Percentiles rank a stretch among this genome's conserved stretches.
phyloP scores from a whole-genome alignment of 2,797 vertebrate genomes.

The Eurystomus glaucurus region DNA sequence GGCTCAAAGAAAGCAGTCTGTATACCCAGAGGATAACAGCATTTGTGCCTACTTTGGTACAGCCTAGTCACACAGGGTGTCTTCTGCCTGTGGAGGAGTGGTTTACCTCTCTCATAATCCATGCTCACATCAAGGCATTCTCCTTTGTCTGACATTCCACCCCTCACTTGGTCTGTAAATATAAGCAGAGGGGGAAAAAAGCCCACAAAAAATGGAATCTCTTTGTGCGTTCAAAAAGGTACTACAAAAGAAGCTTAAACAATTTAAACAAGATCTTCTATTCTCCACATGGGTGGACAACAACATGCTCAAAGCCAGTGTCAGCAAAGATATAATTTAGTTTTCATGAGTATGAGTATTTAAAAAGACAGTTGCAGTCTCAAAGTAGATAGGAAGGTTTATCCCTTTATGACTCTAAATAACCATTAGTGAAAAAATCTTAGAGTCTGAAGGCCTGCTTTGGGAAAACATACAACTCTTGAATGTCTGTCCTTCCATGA shows the following conservation, averaged over 20 bases:
- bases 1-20: background rate
- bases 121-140: background rate
- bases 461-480: background rate
- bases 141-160: background rate
- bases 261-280: background rate
- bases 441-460: background rate
- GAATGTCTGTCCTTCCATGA: background rate
- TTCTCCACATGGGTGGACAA: background rate
- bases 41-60: fast-evolving
- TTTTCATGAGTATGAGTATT: background rate
- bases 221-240: background rate
- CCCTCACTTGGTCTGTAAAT: background rate
- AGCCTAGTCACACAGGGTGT: fast-evolving
- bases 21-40: fast-evolving
- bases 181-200: fast-evolving
- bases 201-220: background rate
- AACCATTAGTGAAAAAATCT: background rate
- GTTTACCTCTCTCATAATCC: background rate
- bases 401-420: background rate
- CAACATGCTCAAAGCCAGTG: background rate
- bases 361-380: background rate
- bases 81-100: background rate
- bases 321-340: background rate
- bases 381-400: background rate
- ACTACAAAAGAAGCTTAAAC: background rate